phyloP scores from a whole-genome alignment of 2,113 vertebrate genomes.

The Indicator maculatus region DNA sequence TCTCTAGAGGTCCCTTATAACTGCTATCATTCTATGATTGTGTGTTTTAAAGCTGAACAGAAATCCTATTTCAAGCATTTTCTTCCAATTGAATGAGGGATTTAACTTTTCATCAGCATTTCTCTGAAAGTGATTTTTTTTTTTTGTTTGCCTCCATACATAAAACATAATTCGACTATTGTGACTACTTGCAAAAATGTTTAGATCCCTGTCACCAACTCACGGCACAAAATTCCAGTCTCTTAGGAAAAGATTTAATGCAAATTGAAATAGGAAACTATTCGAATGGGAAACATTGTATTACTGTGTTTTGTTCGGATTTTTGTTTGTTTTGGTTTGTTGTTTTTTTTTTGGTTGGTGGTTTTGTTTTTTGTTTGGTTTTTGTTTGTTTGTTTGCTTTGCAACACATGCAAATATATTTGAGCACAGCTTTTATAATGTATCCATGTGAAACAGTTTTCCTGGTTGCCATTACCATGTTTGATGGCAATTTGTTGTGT shows the following conservation, averaged over 20 bases:
- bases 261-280: not conserved
- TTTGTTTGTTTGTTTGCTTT: not conserved
- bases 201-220: not conserved
- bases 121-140: not conserved
- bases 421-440: not conserved
- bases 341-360: not conserved
- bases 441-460: not conserved
- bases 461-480: not conserved
- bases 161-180: not conserved
- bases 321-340: no score
- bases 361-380: no score
- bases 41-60: not conserved
- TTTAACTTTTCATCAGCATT: not conserved
- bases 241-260: not conserved
- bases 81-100: not conserved
- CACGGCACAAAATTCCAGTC: fast-evolving
- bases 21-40: no score
- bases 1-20: no score
- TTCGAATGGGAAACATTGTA: not conserved
- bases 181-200: not conserved
- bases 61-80: not conserved
- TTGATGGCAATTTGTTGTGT: not conserved
- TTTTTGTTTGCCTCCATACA: not conserved
- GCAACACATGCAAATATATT: not conserved
- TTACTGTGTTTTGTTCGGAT: not conserved